Base-by-base conservation (phyloP, 1,140 invertebrate species). In the Saxidomus purpurata region DNA sequence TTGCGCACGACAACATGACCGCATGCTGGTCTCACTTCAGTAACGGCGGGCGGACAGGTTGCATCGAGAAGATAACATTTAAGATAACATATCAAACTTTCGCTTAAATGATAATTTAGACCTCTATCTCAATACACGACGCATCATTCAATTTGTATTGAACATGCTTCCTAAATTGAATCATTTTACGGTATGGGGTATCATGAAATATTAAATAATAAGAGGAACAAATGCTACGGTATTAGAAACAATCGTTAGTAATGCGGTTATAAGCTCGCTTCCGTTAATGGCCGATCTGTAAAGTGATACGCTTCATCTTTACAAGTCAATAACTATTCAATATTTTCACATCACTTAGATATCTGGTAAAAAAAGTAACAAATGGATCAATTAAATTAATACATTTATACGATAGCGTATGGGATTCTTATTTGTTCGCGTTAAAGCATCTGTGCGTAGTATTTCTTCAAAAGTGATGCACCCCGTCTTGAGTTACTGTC, bases 61-160 rank as follows among this genome's bases (percentile, higher is more conserved):
- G 81, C 40, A 36, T 28, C n/a, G 55, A 6, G 28, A 40, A 25
- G 81, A 84, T 84, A 84, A 84, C 81, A 84, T 84, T 84, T 84
- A 71, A 67, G 81, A 84, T 84, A 84, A 69, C 59, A 69, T 69
- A 59, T 43, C 34, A 47, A 69, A 69, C 81, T 47, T 67, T 69
- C 81, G 81, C 81, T 84, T 67, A 84, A 84, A 76, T 47, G 71
- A 76, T 76, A 47, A 76, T 76, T 76, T 76, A 76, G 71, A 43
- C 71, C 13, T 40, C 25, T 43, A 47, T 28, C 71, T 25, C 9
- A 17, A 4, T 40, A 22, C 71, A 76, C 61, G 34, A 40, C 25
- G 25, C 36, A 40, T 80, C 47, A 80, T 80, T 80, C 77, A 80
- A 63, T 84, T 84, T 67, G 61, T 25, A 67, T 38, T 71, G 63